These are phyloP conservation scores for Anguilla anguilla DNA, from an alignment of 2,797 vertebrate species.

Conservation along the genomic window DNA sequence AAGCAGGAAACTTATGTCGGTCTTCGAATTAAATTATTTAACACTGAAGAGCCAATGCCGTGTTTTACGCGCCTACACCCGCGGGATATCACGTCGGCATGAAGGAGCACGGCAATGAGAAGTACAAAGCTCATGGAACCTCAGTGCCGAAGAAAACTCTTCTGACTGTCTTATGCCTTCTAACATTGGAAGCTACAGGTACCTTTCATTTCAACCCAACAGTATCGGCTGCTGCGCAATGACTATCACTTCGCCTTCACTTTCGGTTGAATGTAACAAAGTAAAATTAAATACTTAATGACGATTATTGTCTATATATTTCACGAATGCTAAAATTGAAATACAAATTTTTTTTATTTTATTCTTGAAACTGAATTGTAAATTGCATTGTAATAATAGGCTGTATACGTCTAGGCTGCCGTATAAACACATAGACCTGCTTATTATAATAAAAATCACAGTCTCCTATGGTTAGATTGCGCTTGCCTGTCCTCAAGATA, in stretches of 20 bases:
- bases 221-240: background rate
- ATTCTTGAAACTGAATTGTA: background rate
- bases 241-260: background rate
- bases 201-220: background rate
- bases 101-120: background rate
- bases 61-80: background rate
- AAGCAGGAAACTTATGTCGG: background rate
- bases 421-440: background rate
- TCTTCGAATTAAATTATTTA: background rate
- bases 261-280: background rate
- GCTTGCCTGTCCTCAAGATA: background rate
- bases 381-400: background rate
- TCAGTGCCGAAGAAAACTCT: constrained; percentile 12
- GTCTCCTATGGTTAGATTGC: background rate
- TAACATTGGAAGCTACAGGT: constrained; percentile 28
- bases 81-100: background rate
- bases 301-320: background rate
- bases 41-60: background rate
- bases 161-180: constrained; percentile 16
- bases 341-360: background rate
- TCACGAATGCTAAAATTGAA: background rate
- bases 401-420: background rate
- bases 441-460: background rate
- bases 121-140: background rate
- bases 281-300: background rate